Base-by-base conservation (phyloP, 2,113 vertebrate species). In the Neomonachus schauinslandi region DNA sequence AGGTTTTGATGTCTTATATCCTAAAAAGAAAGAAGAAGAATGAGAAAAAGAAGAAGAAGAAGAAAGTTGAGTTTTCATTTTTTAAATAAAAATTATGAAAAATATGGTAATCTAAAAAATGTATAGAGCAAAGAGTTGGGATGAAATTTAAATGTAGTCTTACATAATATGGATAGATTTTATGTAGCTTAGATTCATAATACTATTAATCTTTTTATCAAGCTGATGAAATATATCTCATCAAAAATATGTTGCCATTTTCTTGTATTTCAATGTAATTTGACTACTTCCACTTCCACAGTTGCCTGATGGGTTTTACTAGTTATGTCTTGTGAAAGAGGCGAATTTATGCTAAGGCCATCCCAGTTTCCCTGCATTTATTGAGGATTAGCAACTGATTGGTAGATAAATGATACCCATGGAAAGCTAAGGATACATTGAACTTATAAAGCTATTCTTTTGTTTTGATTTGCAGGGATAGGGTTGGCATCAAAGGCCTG, bases 321-420 rank as follows among this genome's bases (percentile, higher is more conserved):
- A 69, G 3, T 39, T 57, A 49, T 4, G 16, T 83, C 28, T 81
- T 65, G 8, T 89, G 85, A 85, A 81, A 93, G 22, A 88, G 11
- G 26, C 77, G 22, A 93, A 69, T 92, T 82, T 87, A 71, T 84
- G 28, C 12, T 67, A 76, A 83, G 21, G 31, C 6, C 26, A 80
- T 74, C 69, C 51, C 59, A 86, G 59, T 89, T 59, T 88, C 89
- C 59, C n/a, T 93, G 53, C 55, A 72, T 89, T 86, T 86, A 36
- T 86, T 72, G 15, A 93, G 53, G 53, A 49, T 67, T 92, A 49
- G 7, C 49, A 59, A 18, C 83, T 91, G 39, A 55, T 53, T 93
- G 59, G 63, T 63, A 85, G 79, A 87, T 72, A 79, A 86, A 39
- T 79, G 31, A 92, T 19, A 59, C 21, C 57, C 24, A 36, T 31